A percentile compares a stretch with the other conserved stretches of the same genome.
Evolutionary conservation across 2,113 vertebrate genomes (phyloP).

Genomic region (Grammomys surdaster): DNA sequence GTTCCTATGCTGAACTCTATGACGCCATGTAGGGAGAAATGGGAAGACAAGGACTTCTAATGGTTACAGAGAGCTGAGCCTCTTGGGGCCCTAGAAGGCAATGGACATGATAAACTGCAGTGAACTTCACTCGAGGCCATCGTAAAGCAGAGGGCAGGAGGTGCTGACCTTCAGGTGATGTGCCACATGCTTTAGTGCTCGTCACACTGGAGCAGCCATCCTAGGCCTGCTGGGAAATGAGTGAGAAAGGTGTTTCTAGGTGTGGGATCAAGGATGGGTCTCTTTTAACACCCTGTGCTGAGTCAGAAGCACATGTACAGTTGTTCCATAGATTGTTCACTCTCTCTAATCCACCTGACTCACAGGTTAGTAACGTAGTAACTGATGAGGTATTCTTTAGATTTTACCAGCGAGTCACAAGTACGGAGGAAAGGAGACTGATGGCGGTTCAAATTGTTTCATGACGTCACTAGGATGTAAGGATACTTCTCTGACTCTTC

Average conservation of each 20-base stretch:
- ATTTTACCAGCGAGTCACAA: constrained; percentile 76
- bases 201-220: not conserved
- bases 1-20: not conserved
- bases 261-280: not conserved
- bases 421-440: constrained; percentile 64
- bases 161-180: not conserved
- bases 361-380: constrained; percentile 73
- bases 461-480: constrained; percentile 71
- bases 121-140: constrained; percentile 31
- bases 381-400: constrained; percentile 67
- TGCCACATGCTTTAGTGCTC: not conserved
- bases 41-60: not conserved
- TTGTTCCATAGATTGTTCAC: constrained; percentile 51
- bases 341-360: constrained; percentile 77
- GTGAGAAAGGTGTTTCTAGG: not conserved
- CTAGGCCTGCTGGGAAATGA: not conserved
- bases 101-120: not conserved
- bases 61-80: not conserved
- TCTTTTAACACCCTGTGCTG: not conserved
- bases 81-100: not conserved
- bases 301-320: constrained; percentile 47
- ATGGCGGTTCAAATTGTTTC: constrained; percentile 66
- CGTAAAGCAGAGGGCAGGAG: not conserved
- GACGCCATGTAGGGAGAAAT: too few relatives aligned
- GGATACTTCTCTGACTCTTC: constrained; percentile 44